Base-by-base conservation (phyloP, 2,113 vertebrate genomes). In the Zeus faber region DNA sequence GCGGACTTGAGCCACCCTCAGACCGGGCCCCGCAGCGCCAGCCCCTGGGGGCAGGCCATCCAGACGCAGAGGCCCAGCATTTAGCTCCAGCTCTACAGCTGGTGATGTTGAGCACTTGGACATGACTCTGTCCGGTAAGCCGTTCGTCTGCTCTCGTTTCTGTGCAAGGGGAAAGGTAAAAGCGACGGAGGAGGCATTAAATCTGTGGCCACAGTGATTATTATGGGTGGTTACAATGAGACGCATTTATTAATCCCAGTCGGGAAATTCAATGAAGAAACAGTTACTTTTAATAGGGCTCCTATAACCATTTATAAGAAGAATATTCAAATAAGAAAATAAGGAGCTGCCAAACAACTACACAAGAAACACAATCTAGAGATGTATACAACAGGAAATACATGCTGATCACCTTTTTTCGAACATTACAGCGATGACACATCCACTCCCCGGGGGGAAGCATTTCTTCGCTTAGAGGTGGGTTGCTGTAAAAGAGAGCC, bases 401-500 rank as follows among this genome's bases (percentile, higher is more conserved):
- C 10, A 27, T 21, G 27, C 2, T 11, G 17, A 78, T 89, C 87
- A 99, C 97, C 92, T 96, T 98, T 85, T 94, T 91, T 29, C 93
- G 90, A 41, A 98, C 93, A 17, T 92, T 95, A 71, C 97, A 99
- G 81, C 97, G 95, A 77, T 99, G 97, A 88, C 96, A 99, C 94
- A 99, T 98, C 97, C 97, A 99, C 76, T 98, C 97, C 50, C 97
- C 97, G 14, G 97, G 94, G 44, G 97, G 97, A 86, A 99, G 91
- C 95, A 98, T 98, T 63, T 99, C 97, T 89, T 96, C 96, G 23
- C 96, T 98, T 54, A 99, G 81, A 0, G 97, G 97, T 76, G 97
- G 97, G 73, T 99, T 95, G 85, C 97, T 99, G 62, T 5, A 0
- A 17, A 35, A 37, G 11, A 37, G 33, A 37, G n/a, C n/a, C 33